A percentile compares a stretch with the other conserved stretches of the same genome.
Evolutionary conservation across 2,113 vertebrate genomes (phyloP).

Genomic region (Labeo catla): DNA sequence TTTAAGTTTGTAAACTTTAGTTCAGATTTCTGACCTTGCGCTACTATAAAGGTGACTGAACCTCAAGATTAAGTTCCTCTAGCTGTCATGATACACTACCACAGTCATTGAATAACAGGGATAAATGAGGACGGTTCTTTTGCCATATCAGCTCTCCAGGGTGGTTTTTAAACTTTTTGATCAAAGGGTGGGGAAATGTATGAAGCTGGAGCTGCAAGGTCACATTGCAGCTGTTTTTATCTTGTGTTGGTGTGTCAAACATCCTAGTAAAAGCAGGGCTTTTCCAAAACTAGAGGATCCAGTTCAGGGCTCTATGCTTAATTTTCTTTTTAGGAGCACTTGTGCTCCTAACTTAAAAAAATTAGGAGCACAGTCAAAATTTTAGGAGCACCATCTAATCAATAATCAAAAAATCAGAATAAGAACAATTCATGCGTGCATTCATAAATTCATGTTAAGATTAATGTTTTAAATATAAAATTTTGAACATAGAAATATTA

Average conservation of each 20-base stretch:
- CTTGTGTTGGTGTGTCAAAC: neutral
- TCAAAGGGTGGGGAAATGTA: constrained; percentile 53
- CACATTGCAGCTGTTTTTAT: neutral
- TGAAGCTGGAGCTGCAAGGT: constrained; percentile 52
- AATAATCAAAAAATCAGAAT: too few species aligned
- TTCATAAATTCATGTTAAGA: too few species aligned
- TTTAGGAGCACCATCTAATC: too few species aligned
- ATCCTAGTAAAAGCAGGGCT: neutral
- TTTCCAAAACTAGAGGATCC: neutral
- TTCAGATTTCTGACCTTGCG: constrained; percentile 60
- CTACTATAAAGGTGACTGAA: constrained; percentile 19
- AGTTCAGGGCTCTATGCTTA: neutral
- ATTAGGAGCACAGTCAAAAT: too few species aligned
- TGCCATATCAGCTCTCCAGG: constrained; percentile 13
- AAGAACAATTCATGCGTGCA: too few species aligned
- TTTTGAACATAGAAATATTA: too few species aligned
- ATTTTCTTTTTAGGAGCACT: too few species aligned
- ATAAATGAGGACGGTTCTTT: constrained; percentile 45
- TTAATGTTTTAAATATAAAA: too few species aligned
- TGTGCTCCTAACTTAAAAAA: too few species aligned
- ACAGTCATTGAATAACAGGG: constrained; percentile 37
- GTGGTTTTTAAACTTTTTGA: constrained; percentile 51
- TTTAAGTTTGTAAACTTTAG: neutral
- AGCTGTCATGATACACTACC: constrained; percentile 20
- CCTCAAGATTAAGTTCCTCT: constrained; percentile 22